Percentiles rank a stretch among this genome's conserved stretches.
Conservation (phyloP, 2,797 vertebrate genomes). For the Oreortyx pictus region DNA sequence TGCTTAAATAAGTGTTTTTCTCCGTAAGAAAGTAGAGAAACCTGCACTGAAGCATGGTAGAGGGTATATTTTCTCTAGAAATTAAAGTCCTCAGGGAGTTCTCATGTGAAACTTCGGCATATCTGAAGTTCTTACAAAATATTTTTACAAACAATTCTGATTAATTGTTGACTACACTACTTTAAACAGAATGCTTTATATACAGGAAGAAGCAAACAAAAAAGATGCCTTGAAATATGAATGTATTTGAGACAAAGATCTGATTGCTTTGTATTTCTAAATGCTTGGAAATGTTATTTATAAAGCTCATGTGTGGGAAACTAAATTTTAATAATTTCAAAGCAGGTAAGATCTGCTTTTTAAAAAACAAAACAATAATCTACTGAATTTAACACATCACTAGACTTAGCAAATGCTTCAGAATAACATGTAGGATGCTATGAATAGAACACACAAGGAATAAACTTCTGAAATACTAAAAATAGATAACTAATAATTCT, state of each 20-base stretch:
- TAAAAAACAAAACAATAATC: background rate
- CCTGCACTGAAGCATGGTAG: background rate
- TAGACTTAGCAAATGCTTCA: background rate
- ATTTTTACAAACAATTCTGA: background rate
- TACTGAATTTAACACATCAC: background rate
- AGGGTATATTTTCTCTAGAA: background rate
- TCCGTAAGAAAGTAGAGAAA: background rate
- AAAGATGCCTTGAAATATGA: background rate
- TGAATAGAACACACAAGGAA: background rate
- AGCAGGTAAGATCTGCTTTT: background rate
- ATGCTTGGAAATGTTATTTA: background rate
- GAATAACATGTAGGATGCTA: background rate
- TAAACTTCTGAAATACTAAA: background rate
- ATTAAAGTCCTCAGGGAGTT: background rate
- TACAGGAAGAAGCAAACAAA: background rate
- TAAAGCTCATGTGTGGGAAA: background rate
- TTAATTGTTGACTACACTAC: background rate
- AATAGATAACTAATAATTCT: background rate
- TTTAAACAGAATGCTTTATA: background rate
- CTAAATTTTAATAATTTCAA: background rate
- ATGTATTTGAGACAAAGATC: fast-evolving
- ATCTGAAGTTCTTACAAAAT: background rate
- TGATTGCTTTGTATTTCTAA: background rate
- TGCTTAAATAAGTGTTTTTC: background rate
- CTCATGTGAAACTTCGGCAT: background rate